Base-by-base conservation (phyloP, 2,797 vertebrate genomes). In the Oryzias sinensis region DNA sequence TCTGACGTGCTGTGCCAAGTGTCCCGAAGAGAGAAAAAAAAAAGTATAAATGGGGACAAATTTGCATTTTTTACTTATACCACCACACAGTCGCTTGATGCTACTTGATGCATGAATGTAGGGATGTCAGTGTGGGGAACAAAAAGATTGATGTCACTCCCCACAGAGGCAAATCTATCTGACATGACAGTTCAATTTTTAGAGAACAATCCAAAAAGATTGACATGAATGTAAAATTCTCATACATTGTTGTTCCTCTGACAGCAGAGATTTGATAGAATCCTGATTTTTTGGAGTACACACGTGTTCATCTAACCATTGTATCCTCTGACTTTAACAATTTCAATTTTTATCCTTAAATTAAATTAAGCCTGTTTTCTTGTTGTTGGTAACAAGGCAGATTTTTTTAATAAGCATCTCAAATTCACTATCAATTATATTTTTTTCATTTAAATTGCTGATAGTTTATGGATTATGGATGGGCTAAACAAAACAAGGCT, bases 161-260 rank as follows among this genome's bases (percentile, higher is more conserved):
- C 41, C 42, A 51, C 29, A 56, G 68, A 77, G 51, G 46, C 33
- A 25, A 76, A 83, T 82, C 56, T 62, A 62, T 84, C 63, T 79
- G 75, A 84, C 65, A 58, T 69, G 81, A 80, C 65, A 79, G 62
- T 68, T 77, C 84, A 86, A 81, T 84, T 80, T 65, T 80, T 62
- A 65, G 56, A 64, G 51, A 68, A 65, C 41, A 59, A 71, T 69
- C 76, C 66, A 70, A 55, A 40, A 43, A 54, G 66, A 82, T 78
- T 65, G 84, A 67, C 74, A 73, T 65, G 27, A 74, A 70, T 51
- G 42, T 16, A 43, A 43, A 16, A 70, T 75, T 57, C 62, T 59
- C 24, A 8, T 33, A 33, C 29, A 33, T 13, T 52, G 57, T 53
- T 67, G 40, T 55, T 73, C 4, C 24, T 47, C 14, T 43, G 41